Percentiles rank a stretch among this genome's conserved stretches.
These are phyloP conservation scores for Nephrotoma flavescens DNA, from an alignment of 2,888 invertebrate genomes.

Conservation along the genomic window DNA sequence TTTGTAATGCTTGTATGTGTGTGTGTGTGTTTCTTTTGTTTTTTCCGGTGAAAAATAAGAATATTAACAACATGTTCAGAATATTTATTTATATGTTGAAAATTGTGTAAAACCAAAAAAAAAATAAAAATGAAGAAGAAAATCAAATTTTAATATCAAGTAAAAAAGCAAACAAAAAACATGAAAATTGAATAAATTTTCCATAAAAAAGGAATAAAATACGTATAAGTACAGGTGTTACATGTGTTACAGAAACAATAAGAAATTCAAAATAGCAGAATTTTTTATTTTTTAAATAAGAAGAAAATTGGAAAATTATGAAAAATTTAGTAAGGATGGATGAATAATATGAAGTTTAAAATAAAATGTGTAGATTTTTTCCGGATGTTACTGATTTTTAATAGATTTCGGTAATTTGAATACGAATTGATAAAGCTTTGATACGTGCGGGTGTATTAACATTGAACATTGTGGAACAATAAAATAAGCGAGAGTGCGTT, in stretches of 20 bases:
- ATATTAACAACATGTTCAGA: neutral
- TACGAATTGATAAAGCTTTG: neutral
- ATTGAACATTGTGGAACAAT: neutral
- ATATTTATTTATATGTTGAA: neutral
- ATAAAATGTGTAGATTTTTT: neutral
- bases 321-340: neutral
- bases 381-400: neutral
- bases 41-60: neutral
- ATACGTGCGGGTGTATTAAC: neutral
- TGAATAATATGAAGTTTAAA: neutral
- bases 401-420: neutral
- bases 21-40: neutral
- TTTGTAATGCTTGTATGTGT: neutral
- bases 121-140: neutral
- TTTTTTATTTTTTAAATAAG: neutral
- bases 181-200: constrained; percentile 4
- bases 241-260: neutral
- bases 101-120: neutral
- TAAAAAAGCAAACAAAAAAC: neutral
- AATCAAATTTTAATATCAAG: neutral
- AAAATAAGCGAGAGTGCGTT: neutral
- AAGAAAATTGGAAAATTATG: neutral
- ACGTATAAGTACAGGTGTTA: neutral
- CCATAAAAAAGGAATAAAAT: neutral
- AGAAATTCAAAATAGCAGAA: neutral